phyloP scores from a whole-genome alignment of 2,113 vertebrate genomes.

The Phaethornis superciliosus region DNA sequence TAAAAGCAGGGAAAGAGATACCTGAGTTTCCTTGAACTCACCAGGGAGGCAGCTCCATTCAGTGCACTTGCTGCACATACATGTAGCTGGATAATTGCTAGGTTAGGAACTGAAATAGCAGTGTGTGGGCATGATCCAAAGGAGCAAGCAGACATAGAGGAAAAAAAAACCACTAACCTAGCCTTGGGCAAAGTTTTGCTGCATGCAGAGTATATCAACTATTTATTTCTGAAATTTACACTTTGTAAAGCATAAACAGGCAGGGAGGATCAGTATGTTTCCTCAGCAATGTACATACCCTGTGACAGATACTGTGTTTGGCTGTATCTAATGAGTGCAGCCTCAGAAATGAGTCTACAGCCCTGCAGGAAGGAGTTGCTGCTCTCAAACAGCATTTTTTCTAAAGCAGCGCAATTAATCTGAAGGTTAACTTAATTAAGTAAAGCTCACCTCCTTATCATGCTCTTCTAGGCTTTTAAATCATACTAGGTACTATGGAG shows the following conservation, averaged over 20 bases:
- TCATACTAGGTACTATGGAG: neutral
- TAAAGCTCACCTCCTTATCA: slow-evolving; percentile 32
- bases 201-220: slow-evolving; percentile 11
- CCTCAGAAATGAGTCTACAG: neutral
- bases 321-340: neutral
- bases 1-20: neutral
- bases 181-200: neutral
- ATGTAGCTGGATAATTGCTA: neutral
- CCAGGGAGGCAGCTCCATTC: neutral
- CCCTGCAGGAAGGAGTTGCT: neutral
- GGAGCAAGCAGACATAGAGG: neutral
- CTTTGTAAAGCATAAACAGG: slow-evolving; percentile 53
- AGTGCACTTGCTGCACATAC: neutral
- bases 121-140: slow-evolving; percentile 16
- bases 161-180: neutral
- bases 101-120: slow-evolving; percentile 30
- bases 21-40: neutral
- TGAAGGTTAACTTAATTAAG: slow-evolving; percentile 49
- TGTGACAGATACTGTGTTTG: neutral
- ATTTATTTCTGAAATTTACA: slow-evolving; percentile 52
- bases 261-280: neutral
- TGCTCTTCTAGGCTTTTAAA: neutral
- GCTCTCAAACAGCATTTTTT: neutral
- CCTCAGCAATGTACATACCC: neutral
- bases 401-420: slow-evolving; percentile 29